phyloP scores from a whole-genome alignment of 2,888 invertebrate genomes.

The Rhamnusium bicolor region DNA sequence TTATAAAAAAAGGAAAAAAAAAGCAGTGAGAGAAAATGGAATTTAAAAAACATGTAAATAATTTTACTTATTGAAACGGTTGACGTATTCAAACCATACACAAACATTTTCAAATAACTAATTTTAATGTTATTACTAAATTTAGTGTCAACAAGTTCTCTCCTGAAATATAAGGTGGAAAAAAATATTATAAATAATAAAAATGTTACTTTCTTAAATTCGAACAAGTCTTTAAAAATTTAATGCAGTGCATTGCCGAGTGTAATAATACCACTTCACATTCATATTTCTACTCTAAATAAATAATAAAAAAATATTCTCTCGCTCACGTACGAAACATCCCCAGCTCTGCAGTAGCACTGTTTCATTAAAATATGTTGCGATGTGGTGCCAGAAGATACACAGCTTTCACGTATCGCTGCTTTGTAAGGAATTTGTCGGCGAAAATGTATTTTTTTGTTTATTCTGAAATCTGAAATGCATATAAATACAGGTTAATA shows the following conservation, averaged over 20 bases:
- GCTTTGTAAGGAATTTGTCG: not conserved
- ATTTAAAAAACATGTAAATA: no score
- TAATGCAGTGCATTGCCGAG: not conserved
- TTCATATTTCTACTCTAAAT: constrained; percentile 10
- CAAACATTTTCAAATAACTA: no score
- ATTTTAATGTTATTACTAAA: no score
- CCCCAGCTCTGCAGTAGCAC: not conserved
- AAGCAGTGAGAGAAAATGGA: no score
- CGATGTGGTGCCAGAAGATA: not conserved
- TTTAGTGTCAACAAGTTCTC: not conserved
- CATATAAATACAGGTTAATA: not conserved
- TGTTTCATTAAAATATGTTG: constrained; percentile 19
- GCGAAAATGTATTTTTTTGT: not conserved
- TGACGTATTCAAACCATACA: no score
- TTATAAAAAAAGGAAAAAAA: no score
- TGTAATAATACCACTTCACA: constrained; percentile 1
- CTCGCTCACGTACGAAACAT: constrained; percentile 8
- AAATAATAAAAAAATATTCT: constrained; percentile 16
- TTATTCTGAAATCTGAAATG: no score
- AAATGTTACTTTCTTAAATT: not conserved
- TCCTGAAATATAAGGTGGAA: not conserved
- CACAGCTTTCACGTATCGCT: not conserved
- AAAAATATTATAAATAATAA: not conserved
- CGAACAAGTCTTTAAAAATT: not conserved
- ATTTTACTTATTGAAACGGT: no score